Conservation (phyloP, 2,113 vertebrate genomes). For the Crotalus horridus region DNA sequence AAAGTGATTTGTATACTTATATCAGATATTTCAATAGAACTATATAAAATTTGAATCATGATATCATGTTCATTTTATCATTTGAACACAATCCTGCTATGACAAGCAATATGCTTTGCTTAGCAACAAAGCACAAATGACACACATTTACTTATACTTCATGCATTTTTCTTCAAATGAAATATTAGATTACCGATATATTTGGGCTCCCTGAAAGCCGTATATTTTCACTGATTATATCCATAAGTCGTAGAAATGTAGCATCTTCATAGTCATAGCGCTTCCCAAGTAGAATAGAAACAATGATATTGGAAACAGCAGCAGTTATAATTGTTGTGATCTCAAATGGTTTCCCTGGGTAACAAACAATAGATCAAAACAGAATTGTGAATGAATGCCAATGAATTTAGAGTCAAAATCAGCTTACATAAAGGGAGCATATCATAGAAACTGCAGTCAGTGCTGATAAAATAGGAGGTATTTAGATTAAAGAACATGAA, state of each 20-base stretch:
- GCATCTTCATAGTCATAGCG: slow-evolving; percentile 51
- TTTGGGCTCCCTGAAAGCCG: slow-evolving; percentile 25
- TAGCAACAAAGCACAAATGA: neutral
- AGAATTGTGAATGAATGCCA: neutral
- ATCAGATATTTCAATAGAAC: neutral
- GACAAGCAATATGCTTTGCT: neutral
- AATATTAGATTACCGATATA: slow-evolving; percentile 37
- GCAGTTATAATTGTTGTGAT: slow-evolving; percentile 34
- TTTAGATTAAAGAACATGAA: neutral
- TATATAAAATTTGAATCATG: neutral
- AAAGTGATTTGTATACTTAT: neutral
- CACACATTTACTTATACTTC: neutral
- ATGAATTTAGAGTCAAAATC: neutral
- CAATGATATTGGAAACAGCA: slow-evolving; percentile 53
- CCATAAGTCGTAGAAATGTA: slow-evolving; percentile 51
- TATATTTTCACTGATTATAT: slow-evolving; percentile 41
- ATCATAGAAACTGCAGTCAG: neutral
- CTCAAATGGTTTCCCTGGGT: slow-evolving; percentile 53
- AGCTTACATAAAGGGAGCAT: neutral
- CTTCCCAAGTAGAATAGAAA: slow-evolving; percentile 58
- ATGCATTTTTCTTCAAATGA: neutral
- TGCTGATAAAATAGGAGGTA: neutral
- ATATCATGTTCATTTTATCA: neutral
- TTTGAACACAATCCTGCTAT: neutral
- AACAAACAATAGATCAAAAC: neutral